phyloP scores from a whole-genome alignment of 1,140 invertebrate species.

The Gonioctena quinquepunctata region DNA sequence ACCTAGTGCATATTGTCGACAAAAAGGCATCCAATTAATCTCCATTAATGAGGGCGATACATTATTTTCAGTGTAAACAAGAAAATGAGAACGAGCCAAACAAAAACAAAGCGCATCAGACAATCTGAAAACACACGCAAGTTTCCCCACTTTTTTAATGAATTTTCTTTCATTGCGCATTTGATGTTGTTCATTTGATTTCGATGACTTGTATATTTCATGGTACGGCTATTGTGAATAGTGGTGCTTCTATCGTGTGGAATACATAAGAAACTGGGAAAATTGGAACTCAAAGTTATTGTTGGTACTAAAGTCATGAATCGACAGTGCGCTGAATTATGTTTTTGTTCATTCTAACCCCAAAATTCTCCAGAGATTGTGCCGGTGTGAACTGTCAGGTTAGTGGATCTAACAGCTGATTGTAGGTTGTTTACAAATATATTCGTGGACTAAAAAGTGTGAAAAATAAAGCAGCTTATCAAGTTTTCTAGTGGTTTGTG shows the following conservation, averaged over 20 bases:
- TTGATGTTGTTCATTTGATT: background rate
- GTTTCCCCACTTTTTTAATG: background rate
- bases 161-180: conserved; percentile 10
- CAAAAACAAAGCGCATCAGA: conserved; percentile 1
- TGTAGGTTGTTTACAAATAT: conserved; percentile 4
- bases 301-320: background rate
- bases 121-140: background rate
- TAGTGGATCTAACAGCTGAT: conserved; percentile 13
- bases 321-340: background rate
- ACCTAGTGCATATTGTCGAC: too few relatives aligned
- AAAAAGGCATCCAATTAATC: too few relatives aligned
- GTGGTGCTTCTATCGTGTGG: background rate
- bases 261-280: background rate
- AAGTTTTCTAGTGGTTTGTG: conserved; percentile 1
- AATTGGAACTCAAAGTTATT: background rate
- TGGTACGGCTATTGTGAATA: background rate
- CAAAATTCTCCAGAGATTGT: background rate
- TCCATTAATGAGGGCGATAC: too few relatives aligned
- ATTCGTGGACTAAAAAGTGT: background rate
- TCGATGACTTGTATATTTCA: background rate
- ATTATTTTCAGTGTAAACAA: too few relatives aligned
- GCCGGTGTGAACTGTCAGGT: conserved; percentile 20
- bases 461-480: background rate
- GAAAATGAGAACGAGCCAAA: background rate
- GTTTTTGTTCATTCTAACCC: conserved; percentile 13